Conservation (phyloP, 2,113 vertebrate genomes). For the Scophthalmus maximus region DNA sequence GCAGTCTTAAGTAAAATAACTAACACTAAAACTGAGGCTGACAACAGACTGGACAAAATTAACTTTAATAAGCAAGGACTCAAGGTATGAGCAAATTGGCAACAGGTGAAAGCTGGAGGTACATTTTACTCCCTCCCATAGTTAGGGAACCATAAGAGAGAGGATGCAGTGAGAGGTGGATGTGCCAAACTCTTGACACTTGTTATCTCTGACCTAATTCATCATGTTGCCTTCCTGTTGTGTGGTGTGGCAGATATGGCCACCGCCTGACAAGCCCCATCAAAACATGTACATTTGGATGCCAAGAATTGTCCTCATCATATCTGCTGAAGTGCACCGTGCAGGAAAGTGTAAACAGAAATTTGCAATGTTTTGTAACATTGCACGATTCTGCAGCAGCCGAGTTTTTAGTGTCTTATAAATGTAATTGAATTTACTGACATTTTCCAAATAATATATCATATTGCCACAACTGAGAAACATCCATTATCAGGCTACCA, state of each 20-base stretch:
- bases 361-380: constrained; percentile 23
- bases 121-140: neutral
- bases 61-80: too few relatives aligned
- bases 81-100: constrained; percentile 16
- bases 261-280: constrained; percentile 22
- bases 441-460: constrained; percentile 20
- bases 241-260: constrained; percentile 26
- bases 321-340: constrained; percentile 14
- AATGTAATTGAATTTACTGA: constrained; percentile 32
- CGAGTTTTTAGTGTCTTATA: constrained; percentile 4
- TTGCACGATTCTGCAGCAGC: constrained; percentile 19
- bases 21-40: too few relatives aligned
- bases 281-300: constrained; percentile 27
- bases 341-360: constrained; percentile 12
- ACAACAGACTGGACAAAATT: neutral
- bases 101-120: constrained; percentile 13
- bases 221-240: constrained; percentile 32
- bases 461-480: constrained; percentile 23
- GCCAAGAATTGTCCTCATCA: constrained; percentile 14
- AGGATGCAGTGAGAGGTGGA: constrained; percentile 15
- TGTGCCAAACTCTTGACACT: constrained; percentile 33
- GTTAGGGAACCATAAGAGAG: too few relatives aligned
- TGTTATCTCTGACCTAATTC: constrained; percentile 52
- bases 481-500: constrained; percentile 42
- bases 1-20: too few relatives aligned